Evolutionary conservation across 2,797 vertebrate species (phyloP), one percentile per base, ranked within the genome.

Genomic region (Acrossocheilus fasciatus): DNA sequence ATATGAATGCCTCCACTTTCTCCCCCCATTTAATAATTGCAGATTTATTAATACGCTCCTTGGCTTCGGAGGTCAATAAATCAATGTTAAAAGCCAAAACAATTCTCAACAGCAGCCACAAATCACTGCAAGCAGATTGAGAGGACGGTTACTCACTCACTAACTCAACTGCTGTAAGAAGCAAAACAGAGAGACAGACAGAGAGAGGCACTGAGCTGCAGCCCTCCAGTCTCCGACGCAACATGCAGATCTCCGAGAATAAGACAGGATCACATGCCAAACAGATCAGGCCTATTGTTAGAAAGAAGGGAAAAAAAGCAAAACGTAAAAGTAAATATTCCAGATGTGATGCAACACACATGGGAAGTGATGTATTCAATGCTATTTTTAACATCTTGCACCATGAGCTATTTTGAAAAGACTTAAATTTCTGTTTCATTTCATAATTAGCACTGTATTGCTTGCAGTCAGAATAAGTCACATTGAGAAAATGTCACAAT

Each of bases 41-140:
- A 9, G 15, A 26, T 43, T 72, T 72, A 72, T 70, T n/a, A 72
- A 72, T 72, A 72, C 12, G 4, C 41, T 72, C 11, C 39, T 72
- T 43, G 39, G 10, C 20, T 43, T 43, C 14, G 69, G 39, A n/a
- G 39, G n/a, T 47, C 43, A 47, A 47, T 74, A 74, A 30, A 74
- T 74, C 72, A 45, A 74, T 68, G 64, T 74, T 74, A 47, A 73
- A 47, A 73, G 70, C 70, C 43, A 45, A 73, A 30, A 15, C 43
- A 47, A n/a, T 73, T 26, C 41, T 45, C 70, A 45, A n/a, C 23
- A 45, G 70, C n/a, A 73, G 41, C 14, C 3, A 4, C 36, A 73
- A 47, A 73, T 73, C 70, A 47, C 70, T 17, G 43, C 41, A 26
- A 73, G 41, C 3, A 4, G 70, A 73, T 73, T 73, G 43, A 15